phyloP scores from a whole-genome alignment of 2,113 vertebrate species.

The Gorsachius goisagi region DNA sequence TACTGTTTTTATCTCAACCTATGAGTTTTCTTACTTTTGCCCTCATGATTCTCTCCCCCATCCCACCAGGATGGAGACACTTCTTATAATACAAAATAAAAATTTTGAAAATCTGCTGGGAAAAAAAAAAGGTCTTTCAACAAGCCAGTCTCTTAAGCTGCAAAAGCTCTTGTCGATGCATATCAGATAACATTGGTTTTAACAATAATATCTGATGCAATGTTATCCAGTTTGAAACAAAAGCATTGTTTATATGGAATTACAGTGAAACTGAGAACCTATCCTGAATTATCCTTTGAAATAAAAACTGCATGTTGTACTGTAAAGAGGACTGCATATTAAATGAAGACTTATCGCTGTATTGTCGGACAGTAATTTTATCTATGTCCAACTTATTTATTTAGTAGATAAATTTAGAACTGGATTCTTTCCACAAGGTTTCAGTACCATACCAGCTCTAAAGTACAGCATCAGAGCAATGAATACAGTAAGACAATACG shows the following conservation, averaged over 20 bases:
- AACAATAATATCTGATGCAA: neutral
- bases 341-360: neutral
- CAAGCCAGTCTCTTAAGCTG: neutral
- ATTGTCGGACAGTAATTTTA: neutral
- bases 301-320: neutral
- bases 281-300: neutral
- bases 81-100: neutral
- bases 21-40: too few species aligned
- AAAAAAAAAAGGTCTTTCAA: neutral
- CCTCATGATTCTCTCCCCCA: too few species aligned
- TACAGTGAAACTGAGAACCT: slow-evolving; percentile 14
- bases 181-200: neutral
- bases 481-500: slow-evolving; percentile 21
- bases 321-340: neutral
- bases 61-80: neutral
- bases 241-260: neutral
- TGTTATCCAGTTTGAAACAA: neutral
- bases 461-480: neutral
- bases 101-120: neutral
- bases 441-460: neutral
- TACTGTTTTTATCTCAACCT: too few species aligned
- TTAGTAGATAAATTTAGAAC: slow-evolving; percentile 20
- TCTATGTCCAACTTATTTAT: neutral
- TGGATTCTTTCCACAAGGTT: neutral
- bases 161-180: neutral